A percentile compares a stretch with the other conserved stretches of the same genome.
Conservation (phyloP, 1,140 invertebrate species). For the Tribolium castaneum region DNA sequence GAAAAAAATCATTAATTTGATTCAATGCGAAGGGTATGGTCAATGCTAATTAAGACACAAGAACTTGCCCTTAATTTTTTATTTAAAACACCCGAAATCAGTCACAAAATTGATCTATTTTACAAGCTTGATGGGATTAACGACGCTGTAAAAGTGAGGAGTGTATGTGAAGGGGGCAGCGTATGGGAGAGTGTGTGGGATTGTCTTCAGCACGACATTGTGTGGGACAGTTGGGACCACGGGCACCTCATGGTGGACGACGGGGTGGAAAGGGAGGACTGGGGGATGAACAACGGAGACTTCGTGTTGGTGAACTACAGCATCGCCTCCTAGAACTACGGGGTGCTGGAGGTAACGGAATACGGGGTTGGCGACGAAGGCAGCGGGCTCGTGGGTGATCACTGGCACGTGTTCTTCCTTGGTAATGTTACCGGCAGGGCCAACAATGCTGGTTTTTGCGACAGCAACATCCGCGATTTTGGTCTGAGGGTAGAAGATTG, state of each 20-base stretch:
- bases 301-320: background rate
- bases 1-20: background rate
- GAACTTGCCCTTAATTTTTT: background rate
- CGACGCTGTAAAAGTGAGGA: background rate
- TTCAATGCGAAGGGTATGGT: too few species aligned
- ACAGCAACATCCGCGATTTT: conserved; percentile 1
- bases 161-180: background rate
- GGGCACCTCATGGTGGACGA: background rate
- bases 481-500: background rate
- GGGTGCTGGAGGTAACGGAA: background rate
- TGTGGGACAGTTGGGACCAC: background rate
- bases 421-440: conserved; percentile 19
- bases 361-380: background rate
- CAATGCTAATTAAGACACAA: background rate
- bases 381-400: background rate
- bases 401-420: conserved; percentile 2
- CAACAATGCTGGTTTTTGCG: conserved; percentile 6
- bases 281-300: background rate
- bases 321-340: background rate
- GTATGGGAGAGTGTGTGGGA: background rate
- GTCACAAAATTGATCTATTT: background rate
- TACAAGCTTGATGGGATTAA: background rate
- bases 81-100: too few species aligned
- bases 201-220: background rate
- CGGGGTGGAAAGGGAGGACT: background rate